Evolutionary conservation across 2,888 invertebrate species (phyloP), one percentile per base, ranked within the genome.

Genomic region (Drosophila cognata): DNA sequence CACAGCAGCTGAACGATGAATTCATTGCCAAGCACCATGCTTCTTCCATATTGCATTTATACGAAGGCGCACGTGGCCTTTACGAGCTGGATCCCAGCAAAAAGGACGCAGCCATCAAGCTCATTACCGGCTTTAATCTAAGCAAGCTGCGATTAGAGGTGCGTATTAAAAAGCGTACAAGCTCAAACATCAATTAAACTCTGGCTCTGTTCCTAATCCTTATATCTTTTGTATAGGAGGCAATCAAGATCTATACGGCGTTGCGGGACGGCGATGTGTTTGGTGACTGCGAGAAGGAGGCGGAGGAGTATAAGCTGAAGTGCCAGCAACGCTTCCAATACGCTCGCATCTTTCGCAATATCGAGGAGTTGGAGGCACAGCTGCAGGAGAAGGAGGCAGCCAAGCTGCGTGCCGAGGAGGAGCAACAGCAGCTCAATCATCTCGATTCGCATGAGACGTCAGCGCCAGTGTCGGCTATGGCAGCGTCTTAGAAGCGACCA

Each of bases 41-140:
- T 62, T 61, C 77, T 88, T 96, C 96, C 91, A 95, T 98, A 93
- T 94, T 96, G 82, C 96, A 96, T 91, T 95, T 96, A 91, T 94
- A 97, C 88, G 97, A 98, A 94, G 97, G 95, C 59, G 97, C 97
- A 75, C 95, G 96, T 79, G 96, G 97, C 94, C 95, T 97, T 94
- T 96, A 96, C 89, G 95, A 96, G 77, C 94, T 97, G 84, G 95
- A 96, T 92, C 94, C 95, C 38, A 95, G 94, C 79, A 94, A 95
- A 88, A 95, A 96, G 92, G 94, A 94, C 57, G 94, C 94, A 80
- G 96, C 96, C 63, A 94, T 96, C 59, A 93, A 94, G 77, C 93
- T 96, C 71, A 94, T 95, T 77, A 95, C 94, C 72, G 94, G 93
- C 89, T 93, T 94, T 82, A 94, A 95, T 92, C 92, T 92, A n/a